phyloP scores from a whole-genome alignment of 1,140 invertebrate species.

The Propsilocerus akamusi region DNA sequence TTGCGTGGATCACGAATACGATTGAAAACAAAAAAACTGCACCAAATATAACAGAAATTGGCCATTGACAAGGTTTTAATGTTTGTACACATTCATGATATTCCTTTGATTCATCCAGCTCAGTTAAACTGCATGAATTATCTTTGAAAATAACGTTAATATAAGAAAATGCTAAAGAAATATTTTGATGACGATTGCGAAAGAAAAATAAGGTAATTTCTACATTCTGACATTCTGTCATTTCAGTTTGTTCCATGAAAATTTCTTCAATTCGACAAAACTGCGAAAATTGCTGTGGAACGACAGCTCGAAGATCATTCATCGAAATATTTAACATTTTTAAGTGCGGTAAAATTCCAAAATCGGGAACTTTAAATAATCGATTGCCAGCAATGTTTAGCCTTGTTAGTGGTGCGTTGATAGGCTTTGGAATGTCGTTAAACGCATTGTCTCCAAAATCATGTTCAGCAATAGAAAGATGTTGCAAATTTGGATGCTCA shows the following conservation, averaged over 20 bases:
- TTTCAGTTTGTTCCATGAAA: conserved; percentile 17
- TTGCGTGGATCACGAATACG: no score
- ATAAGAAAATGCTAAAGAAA: no score
- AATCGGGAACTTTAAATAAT: conserved; percentile 23
- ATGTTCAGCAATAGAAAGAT: background rate
- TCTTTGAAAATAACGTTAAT: no score
- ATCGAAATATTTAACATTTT: conserved; percentile 25
- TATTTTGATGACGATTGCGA: no score
- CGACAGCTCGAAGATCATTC: conserved; percentile 20
- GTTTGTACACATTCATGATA: no score
- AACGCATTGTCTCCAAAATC: background rate
- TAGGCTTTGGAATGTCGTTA: conserved; percentile 15
- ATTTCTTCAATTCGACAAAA: conserved; percentile 25
- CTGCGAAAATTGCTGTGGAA: conserved; percentile 18
- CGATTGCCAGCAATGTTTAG: conserved; percentile 26
- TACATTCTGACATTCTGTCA: background rate
- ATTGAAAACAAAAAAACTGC: no score
- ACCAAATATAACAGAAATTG: no score
- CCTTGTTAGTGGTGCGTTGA: conserved; percentile 24
- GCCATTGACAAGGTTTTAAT: no score
- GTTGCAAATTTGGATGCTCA: background rate
- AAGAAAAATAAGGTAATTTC: background rate
- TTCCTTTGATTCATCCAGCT: no score
- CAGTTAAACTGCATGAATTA: no score
- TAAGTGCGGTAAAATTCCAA: conserved; percentile 25